Base-by-base conservation (phyloP, 2,888 invertebrate genomes). In the Dynastes hyllus region DNA sequence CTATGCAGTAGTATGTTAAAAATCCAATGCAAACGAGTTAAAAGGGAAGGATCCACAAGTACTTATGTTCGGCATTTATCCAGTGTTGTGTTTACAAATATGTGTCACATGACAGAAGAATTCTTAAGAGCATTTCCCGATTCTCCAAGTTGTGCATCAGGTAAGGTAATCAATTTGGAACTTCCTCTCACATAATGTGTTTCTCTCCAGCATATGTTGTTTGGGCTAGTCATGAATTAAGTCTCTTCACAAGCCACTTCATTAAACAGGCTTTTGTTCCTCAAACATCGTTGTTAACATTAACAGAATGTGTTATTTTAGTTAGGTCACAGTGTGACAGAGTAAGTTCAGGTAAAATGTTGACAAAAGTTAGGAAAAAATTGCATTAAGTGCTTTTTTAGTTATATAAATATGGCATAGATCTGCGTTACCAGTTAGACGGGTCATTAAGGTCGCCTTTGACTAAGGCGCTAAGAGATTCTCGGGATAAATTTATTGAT, bases 401-500 rank as follows among this genome's bases (percentile, higher is more conserved):
- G 92, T 85, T 93, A 71, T 90, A 90, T 76, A 90, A 90, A 32
- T 90, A 92, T 81, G 98, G 98, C 1, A 91, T 99, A 84, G 98
- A 99, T 90, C 91, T 99, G 79, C 94, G 95, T 82, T 98, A 97
- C 88, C 96, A 97, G 87, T 91, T 99, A 84, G 96, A 98, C 87
- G 95, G 96, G 32, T 92, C 96, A 81, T 90, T 99, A 79, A 92
- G 96, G 81, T 92, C 92, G 11, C 95, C 96, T 0, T 90, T 97
- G 71, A 93, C 93, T 63, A 93, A 93, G 88, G 93, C 95, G 29
- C 90, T 98, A 79, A 92, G 92, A 83, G 96, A 96, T 84, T 93
- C 95, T 67, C 93, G 94, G 83, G 95, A 96, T 82, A 96, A 96
- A 87, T 91, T 95, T 83, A 91, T 95, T 22, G 97, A 97, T 86